Base-by-base conservation (phyloP, 2,797 vertebrate genomes). In the Dermochelys coriacea region DNA sequence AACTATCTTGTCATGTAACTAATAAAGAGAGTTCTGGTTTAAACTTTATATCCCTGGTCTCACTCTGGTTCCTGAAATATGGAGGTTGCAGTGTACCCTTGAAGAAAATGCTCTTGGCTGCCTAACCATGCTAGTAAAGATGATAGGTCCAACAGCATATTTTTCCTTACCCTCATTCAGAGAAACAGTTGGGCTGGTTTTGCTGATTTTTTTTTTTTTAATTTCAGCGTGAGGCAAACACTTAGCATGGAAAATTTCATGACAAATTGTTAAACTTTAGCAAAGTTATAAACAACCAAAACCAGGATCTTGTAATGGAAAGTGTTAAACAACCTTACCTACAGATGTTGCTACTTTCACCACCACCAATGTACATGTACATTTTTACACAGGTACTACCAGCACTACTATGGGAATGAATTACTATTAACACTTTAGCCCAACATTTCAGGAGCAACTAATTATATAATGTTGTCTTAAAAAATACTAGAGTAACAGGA, bases 401-500 rank as follows among this genome's bases (percentile, higher is more conserved):
- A 79, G 7, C 21, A 68, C 8, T 68, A 64, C 41, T 80, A 6
- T 51, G 50, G 19, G 1, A 81, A 3, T 64, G 52, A 68, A 83
- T 25, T 27, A 87, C 9, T 6, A 57, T 57, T 27, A 34, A 37
- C 31, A 29, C 31, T 37, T 91, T n/a, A 88, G 75, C 31, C 9
- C 55, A 50, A 84, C 45, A 88, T 94, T 91, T 91, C 41, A 75
- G 8, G 45, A 82, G 51, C 57, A 29, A 59, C 29, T 74, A 91
- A 92, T 93, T 88, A 68, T 89, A 34, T 10, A 81, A 34, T 64
- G 27, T 59, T 84, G 74, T n/a, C 92, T 95, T 90, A 57, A 37
- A n/a, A 89, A 96, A 89, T 86, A 54, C 74, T 79, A 52, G 59
- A 88, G 85, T 91, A 95, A 96, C 79, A 94, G 82, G 92, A 95